phyloP scores from a whole-genome alignment of 2,113 vertebrate genomes.

The Crypturellus undulatus region DNA sequence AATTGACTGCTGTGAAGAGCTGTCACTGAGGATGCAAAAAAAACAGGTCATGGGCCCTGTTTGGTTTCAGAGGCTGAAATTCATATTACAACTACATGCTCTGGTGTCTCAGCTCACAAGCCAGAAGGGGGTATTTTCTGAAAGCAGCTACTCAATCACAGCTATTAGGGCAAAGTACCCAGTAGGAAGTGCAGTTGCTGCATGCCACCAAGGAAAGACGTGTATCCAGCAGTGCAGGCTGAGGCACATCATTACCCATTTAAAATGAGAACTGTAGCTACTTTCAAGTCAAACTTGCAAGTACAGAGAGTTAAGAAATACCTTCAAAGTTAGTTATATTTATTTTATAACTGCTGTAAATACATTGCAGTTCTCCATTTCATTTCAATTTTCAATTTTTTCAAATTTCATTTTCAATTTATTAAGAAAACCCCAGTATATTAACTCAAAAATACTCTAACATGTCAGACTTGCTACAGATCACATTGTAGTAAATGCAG shows the following conservation, averaged over 20 bases:
- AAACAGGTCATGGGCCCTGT: not conserved
- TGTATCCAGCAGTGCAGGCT: not conserved
- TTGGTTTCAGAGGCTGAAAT: not conserved
- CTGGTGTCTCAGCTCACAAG: not conserved
- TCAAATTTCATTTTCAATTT: too few species aligned
- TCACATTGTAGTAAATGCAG: not conserved
- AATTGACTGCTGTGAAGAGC: not conserved
- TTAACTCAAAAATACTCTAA: not conserved
- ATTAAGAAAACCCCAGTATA: not conserved
- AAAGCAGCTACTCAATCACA: not conserved
- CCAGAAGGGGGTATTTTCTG: not conserved
- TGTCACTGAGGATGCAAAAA: not conserved
- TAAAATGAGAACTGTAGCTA: not conserved
- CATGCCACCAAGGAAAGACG: not conserved
- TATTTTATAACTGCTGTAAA: not conserved
- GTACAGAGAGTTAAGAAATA: not conserved
- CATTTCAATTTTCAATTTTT: constrained; percentile 1
- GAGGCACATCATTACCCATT: not conserved
- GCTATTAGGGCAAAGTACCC: rapidly evolving
- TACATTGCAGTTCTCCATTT: not conserved
- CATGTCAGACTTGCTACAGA: not conserved
- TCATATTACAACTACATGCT: not conserved
- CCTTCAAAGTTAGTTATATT: not conserved
- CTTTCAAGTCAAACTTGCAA: not conserved
- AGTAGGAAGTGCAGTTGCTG: not conserved